These are phyloP conservation scores for Carcina quercana DNA, from an alignment of 2,888 invertebrate species.

Conservation along the genomic window DNA sequence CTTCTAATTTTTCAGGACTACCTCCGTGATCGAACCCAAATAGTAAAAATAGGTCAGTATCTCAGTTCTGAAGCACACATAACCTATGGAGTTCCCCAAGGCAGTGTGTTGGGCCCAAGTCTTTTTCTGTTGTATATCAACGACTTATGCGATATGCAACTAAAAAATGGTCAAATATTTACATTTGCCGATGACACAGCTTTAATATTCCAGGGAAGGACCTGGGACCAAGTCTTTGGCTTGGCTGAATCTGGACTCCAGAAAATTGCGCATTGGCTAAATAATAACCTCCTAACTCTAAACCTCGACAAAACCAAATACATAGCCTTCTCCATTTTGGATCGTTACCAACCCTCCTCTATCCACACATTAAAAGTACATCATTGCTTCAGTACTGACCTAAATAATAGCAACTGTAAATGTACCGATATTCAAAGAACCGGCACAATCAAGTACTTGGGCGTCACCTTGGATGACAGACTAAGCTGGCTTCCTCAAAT, in stretches of 20 bases:
- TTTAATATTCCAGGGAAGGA: constrained; percentile 4
- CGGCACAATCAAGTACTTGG: too few species aligned
- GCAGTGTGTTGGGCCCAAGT: too few species aligned
- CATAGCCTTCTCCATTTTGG: constrained; percentile 1
- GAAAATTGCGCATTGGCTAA: constrained; percentile 4
- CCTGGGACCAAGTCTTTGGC: constrained; percentile 5
- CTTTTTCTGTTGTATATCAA: too few species aligned
- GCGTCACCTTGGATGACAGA: too few species aligned
- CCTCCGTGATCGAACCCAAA: constrained; percentile 4
- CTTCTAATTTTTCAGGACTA: constrained; percentile 10
- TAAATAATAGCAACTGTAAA: too few species aligned
- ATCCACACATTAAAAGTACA: too few species aligned
- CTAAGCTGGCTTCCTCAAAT: too few species aligned
- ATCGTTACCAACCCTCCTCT: too few species aligned
- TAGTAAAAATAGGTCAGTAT: constrained; percentile 2
- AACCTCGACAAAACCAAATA: constrained; percentile 12
- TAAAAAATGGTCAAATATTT: constrained; percentile 5
- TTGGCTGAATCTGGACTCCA: constrained; percentile 5
- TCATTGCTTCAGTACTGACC: too few species aligned
- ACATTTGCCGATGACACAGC: constrained; percentile 12
- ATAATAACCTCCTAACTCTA: constrained; percentile 9
- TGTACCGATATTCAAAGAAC: too few species aligned
- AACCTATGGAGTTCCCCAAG: too few species aligned
- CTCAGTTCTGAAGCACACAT: constrained; percentile 2
- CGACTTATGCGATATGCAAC: too few species aligned